phyloP scores from a whole-genome alignment of 2,797 vertebrate genomes.

The Bucorvus abyssinicus region DNA sequence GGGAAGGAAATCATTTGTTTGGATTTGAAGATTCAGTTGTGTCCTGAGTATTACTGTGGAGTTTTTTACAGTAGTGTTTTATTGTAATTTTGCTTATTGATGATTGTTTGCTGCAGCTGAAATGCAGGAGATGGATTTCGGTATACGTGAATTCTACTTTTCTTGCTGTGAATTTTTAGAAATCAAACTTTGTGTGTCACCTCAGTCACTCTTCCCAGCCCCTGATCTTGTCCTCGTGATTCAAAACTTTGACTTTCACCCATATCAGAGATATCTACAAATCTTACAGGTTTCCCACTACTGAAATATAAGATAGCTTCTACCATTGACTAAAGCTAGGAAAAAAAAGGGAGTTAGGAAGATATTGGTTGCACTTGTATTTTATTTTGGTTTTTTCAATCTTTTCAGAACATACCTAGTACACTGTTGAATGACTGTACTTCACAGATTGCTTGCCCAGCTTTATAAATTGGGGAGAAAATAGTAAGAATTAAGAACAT shows the following conservation, averaged over 20 bases:
- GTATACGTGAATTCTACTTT: neutral
- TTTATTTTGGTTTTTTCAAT: neutral
- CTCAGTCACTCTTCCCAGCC: neutral
- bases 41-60: neutral
- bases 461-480: conserved; percentile 33
- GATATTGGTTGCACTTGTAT: neutral
- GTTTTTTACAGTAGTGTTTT: neutral
- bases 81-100: neutral
- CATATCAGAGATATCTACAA: neutral
- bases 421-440: neutral
- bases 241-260: neutral
- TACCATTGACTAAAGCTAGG: neutral
- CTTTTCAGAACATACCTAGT: neutral
- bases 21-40: neutral
- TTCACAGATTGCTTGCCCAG: conserved; percentile 26
- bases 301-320: neutral
- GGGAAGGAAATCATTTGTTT: neutral
- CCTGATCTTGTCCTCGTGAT: neutral
- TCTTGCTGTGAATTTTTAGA: neutral
- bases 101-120: neutral
- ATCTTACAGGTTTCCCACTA: neutral
- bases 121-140: neutral
- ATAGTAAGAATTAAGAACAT: conserved; percentile 46
- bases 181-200: neutral
- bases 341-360: neutral